These are phyloP conservation scores for Uromys caudimaculatus DNA, from an alignment of 2,797 vertebrate species.

Conservation along the genomic window DNA sequence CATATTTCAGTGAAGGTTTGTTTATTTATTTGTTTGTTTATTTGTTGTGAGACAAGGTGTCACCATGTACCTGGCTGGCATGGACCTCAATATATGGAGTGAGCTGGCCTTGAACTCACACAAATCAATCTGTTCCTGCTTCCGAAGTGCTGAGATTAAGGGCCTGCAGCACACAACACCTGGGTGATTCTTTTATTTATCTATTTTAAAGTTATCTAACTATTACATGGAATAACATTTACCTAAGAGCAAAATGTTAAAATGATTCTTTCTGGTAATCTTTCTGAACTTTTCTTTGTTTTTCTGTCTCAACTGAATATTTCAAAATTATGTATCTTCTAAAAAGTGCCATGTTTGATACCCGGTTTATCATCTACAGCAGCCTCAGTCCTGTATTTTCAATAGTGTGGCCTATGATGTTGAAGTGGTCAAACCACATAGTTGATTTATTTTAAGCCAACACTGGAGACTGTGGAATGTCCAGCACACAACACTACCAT, in stretches of 20 bases:
- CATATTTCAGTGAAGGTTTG: not conserved
- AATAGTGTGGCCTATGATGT: not conserved
- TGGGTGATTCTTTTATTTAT: not conserved
- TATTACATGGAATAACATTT: not conserved
- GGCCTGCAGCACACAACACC: not conserved
- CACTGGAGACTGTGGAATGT: not conserved
- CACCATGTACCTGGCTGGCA: not conserved
- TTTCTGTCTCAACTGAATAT: not conserved
- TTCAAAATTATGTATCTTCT: conserved; percentile 1
- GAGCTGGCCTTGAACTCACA: not conserved
- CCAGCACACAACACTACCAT: not conserved
- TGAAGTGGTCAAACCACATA: not conserved
- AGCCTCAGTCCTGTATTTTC: not conserved
- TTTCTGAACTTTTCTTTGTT: not conserved
- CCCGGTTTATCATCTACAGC: not conserved
- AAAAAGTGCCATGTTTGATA: not conserved
- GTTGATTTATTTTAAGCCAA: conserved; percentile 12
- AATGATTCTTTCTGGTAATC: not conserved
- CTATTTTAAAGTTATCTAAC: not conserved
- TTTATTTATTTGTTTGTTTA: not conserved
- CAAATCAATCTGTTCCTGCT: not conserved
- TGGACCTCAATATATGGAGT: not conserved
- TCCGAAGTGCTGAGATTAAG: not conserved
- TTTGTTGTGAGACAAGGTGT: not conserved
- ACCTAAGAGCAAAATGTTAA: not conserved